Conservation (phyloP, 2,113 vertebrate species). For the Galbula dea region DNA sequence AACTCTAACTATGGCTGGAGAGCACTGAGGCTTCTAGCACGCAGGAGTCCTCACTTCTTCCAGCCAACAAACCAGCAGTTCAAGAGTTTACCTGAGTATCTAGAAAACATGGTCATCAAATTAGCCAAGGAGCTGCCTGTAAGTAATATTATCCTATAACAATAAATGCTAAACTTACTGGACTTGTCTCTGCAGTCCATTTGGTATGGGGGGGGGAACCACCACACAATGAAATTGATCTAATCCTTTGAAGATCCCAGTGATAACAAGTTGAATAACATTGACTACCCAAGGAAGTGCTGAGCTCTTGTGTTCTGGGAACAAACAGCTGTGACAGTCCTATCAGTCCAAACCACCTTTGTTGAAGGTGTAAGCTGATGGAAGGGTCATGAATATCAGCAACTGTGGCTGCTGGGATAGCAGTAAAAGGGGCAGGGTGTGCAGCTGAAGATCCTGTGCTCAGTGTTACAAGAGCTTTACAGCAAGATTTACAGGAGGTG, state of each 20-base stretch:
- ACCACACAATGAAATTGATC: too few relatives aligned
- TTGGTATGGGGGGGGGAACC: not conserved
- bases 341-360: not conserved
- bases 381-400: rapidly evolving
- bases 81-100: constrained; percentile 95
- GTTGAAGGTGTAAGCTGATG: too few relatives aligned
- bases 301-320: not conserved
- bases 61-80: constrained; percentile 98
- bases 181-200: not conserved
- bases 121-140: constrained; percentile 97
- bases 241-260: not conserved
- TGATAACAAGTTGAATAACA: not conserved
- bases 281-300: not conserved
- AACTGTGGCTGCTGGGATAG: not conserved
- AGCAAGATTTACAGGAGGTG: not conserved
- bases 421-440: not conserved
- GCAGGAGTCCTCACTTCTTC: constrained; percentile 97
- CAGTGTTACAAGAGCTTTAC: not conserved
- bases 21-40: constrained; percentile 89
- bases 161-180: not conserved
- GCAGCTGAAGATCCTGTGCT: not conserved
- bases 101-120: constrained; percentile 99
- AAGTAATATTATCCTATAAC: constrained; percentile 60
- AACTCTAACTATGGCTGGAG: constrained; percentile 99
- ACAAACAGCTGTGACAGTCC: not conserved